These are phyloP conservation scores for Rousettus leschenaultii DNA, from an alignment of 2,113 vertebrate species.

Conservation along the genomic window DNA sequence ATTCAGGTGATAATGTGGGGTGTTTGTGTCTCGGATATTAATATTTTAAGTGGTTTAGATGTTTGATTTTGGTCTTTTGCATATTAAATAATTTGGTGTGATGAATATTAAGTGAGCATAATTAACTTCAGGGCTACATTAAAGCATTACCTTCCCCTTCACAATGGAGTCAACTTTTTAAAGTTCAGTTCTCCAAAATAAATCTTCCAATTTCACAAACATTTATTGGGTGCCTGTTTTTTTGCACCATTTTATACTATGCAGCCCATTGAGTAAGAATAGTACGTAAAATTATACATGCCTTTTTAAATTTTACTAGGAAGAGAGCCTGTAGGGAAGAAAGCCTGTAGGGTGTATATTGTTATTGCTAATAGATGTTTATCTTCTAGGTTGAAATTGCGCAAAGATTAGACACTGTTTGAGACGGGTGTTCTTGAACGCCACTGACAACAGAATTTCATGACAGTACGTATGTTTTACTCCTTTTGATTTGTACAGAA, in stretches of 20 bases:
- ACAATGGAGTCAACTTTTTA: not conserved
- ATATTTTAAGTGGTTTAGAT: conserved; percentile 15
- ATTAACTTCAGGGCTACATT: conserved; percentile 22
- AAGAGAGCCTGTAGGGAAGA: not conserved
- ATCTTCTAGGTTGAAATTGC: conserved; percentile 55
- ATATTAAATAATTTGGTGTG: not conserved
- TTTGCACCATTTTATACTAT: not conserved
- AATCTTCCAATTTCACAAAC: conserved; percentile 20
- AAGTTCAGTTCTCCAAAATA: conserved; percentile 2
- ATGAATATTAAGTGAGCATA: conserved; percentile 27
- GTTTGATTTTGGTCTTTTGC: not conserved
- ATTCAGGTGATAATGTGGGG: not conserved
- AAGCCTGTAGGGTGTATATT: not conserved
- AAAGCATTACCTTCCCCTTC: not conserved
- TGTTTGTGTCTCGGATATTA: not conserved
- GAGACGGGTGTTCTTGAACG: not conserved
- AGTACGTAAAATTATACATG: not conserved
- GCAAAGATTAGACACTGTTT: not conserved
- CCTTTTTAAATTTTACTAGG: not conserved
- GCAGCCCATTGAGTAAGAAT: not conserved
- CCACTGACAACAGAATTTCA: conserved; percentile 13
- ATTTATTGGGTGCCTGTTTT: not conserved
- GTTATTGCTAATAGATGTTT: conserved; percentile 42
- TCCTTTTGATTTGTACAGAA: not conserved
- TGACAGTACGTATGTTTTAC: conserved; percentile 62